phyloP scores from a whole-genome alignment of 2,113 vertebrate genomes.

The Hemichromis elongatus region DNA sequence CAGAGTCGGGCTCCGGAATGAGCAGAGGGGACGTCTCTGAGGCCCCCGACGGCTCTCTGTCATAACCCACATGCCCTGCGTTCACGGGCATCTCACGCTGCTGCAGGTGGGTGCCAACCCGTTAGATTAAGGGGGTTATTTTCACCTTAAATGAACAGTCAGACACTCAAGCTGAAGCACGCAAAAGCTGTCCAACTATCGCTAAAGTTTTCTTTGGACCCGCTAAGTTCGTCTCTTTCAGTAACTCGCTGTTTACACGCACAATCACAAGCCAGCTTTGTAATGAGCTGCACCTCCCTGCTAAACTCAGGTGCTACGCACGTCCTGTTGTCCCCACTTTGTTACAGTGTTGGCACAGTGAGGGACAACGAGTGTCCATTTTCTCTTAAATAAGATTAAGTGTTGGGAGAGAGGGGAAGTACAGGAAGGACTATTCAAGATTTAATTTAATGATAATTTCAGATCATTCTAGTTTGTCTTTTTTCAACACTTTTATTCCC shows the following conservation, averaged over 20 bases:
- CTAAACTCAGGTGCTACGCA: background rate
- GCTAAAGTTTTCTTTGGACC: background rate
- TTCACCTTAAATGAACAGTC: background rate
- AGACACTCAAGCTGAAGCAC: background rate
- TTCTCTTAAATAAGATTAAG: background rate
- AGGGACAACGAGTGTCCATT: background rate
- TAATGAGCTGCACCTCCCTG: background rate
- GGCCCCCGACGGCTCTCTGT: slow-evolving; percentile 4
- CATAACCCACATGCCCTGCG: slow-evolving; percentile 47
- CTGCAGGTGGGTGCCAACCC: background rate
- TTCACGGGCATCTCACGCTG: slow-evolving; percentile 59
- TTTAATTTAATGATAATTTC: background rate
- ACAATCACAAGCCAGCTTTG: background rate
- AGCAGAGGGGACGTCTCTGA: slow-evolving; percentile 62
- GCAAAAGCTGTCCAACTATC: background rate
- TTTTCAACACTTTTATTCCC: background rate
- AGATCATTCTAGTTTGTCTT: background rate
- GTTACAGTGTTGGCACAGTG: background rate
- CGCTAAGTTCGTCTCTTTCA: background rate
- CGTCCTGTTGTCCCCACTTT: background rate
- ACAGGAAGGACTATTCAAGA: background rate
- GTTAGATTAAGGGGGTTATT: background rate
- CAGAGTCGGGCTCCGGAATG: background rate
- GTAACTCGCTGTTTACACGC: background rate
- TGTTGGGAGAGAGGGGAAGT: background rate